These are phyloP conservation scores for Rhinichthys klamathensis DNA, from an alignment of 2,113 vertebrate genomes.

Conservation along the genomic window DNA sequence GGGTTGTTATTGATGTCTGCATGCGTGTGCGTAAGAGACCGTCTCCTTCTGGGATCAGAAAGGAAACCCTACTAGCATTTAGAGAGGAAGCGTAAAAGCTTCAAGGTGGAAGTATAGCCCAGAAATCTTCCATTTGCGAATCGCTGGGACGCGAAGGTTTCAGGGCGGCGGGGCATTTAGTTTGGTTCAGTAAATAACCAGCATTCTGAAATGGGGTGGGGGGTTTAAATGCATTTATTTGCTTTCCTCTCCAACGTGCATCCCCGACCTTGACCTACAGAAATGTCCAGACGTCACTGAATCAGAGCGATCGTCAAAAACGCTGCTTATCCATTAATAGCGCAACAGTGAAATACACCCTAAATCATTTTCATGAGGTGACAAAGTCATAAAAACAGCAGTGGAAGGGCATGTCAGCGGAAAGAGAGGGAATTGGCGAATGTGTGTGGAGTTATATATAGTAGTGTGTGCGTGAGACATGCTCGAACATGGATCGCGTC, in stretches of 20 bases:
- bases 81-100: slow-evolving; percentile 71
- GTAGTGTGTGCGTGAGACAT: slow-evolving; percentile 22
- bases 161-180: neutral
- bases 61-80: slow-evolving; percentile 63
- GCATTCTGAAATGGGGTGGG: slow-evolving; percentile 40
- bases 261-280: slow-evolving; percentile 57
- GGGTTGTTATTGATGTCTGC: slow-evolving; percentile 38
- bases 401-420: slow-evolving; percentile 26
- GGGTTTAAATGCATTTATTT: slow-evolving; percentile 56
- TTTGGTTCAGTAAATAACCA: slow-evolving; percentile 63
- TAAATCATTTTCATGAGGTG: slow-evolving; percentile 45
- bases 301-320: slow-evolving; percentile 30
- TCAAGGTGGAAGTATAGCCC: slow-evolving; percentile 71
- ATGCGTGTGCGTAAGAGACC: slow-evolving; percentile 39
- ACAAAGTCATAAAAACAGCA: slow-evolving; percentile 23
- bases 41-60: slow-evolving; percentile 73
- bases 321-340: slow-evolving; percentile 51
- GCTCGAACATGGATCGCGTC: slow-evolving; percentile 43
- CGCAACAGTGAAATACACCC: slow-evolving; percentile 41
- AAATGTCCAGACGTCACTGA: slow-evolving; percentile 37
- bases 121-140: slow-evolving; percentile 61
- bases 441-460: neutral
- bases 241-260: slow-evolving; percentile 58
- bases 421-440: neutral
- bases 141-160: slow-evolving; percentile 46